A percentile compares a stretch with the other conserved stretches of the same genome.
Conservation (phyloP, 64 coral and sea anemone genomes). For the Trachythela sp. region DNA sequence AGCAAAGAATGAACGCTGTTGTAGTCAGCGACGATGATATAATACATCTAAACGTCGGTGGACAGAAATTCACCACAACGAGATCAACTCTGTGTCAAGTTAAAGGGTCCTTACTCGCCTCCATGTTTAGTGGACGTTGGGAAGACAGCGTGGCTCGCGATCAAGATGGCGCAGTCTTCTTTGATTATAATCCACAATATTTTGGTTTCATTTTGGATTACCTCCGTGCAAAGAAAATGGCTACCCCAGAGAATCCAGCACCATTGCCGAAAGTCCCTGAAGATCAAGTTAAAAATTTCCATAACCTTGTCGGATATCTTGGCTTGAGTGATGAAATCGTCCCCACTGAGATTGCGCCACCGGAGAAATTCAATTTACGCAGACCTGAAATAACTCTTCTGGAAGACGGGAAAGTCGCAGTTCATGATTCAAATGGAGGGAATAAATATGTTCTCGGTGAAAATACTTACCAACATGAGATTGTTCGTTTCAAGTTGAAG, state of each 20-base stretch:
- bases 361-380: neutral
- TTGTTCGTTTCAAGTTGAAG: neutral
- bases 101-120: too few relatives aligned
- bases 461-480: neutral
- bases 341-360: neutral
- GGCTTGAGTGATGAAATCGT: neutral
- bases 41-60: too few relatives aligned
- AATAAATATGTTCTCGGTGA: neutral
- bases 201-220: neutral
- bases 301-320: neutral
- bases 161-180: neutral
- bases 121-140: neutral
- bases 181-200: too few relatives aligned
- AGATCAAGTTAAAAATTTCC: neutral
- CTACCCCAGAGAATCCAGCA: neutral
- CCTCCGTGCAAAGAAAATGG: neutral
- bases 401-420: neutral
- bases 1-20: too few relatives aligned
- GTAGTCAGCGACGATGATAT: too few relatives aligned
- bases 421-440: neutral
- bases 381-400: neutral
- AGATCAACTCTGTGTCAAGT: too few relatives aligned
- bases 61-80: too few relatives aligned
- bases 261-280: neutral
- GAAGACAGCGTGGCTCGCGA: neutral